Evolutionary conservation across 2,797 vertebrate genomes (phyloP), one percentile per base, ranked within the genome.

Genomic region (Heterohyrax brucei): DNA sequence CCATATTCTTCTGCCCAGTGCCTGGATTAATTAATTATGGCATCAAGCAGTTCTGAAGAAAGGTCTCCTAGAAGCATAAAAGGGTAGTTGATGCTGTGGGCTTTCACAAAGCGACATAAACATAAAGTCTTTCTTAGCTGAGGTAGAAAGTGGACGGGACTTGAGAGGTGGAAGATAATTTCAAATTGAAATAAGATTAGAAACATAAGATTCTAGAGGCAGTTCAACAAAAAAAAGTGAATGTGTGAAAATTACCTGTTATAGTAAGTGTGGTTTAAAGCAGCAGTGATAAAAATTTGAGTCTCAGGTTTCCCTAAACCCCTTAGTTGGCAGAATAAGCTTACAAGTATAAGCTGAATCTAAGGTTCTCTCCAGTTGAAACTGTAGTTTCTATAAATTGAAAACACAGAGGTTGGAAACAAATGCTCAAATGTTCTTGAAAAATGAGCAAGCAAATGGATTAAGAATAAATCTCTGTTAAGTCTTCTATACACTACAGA

Each of bases 391-490:
- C 78, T 77, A 48, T 50, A 94, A 87, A 81, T 78, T 86, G 62
- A 73, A 94, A 88, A 59, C 82, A 89, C 75, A 92, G 80, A 89
- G 81, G 21, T 80, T 44, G 59, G 72, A 89, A 92, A 91, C 61
- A 87, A 87, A 92, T 81, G 61, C 56, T 28, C 56, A 72, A 87
- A 92, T 81, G 62, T 92, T 85, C 78, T 84, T 95, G 72, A 90
- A 94, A 97, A 96, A 89, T 66, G 88, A 96, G 10, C 22, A 87
- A 90, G 66, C 66, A 87, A 87, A 61, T 89, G 81, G 39, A 87
- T 87, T 75, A 92, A 89, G 87, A 82, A 33, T 75, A 80, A 85
- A 94, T 81, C 48, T 87, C 19, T 73, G 77, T 78, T 84, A 73
- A 78, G 19, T 81, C 39, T 44, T 59, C 62, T 75, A 56, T 44